A percentile compares a stretch with the other conserved stretches of the same genome.
Evolutionary conservation across 2,888 invertebrate genomes (phyloP).

Genomic region (Sesia bembeciformis): DNA sequence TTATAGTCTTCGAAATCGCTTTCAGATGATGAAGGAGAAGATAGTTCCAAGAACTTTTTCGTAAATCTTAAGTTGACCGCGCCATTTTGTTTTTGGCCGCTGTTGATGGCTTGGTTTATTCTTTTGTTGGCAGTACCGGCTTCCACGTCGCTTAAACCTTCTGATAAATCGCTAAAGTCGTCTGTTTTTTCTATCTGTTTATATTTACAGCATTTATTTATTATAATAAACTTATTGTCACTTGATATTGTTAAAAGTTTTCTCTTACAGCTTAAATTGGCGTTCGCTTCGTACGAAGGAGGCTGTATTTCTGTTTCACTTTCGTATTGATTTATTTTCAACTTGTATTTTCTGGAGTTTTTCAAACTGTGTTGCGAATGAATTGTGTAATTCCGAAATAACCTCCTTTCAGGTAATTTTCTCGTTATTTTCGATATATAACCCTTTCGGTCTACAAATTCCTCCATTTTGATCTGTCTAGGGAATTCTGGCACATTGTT

Average conservation of each 20-base stretch:
- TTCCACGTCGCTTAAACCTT: conserved; percentile 27
- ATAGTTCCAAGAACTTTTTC: conserved; percentile 42
- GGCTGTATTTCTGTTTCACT: conserved; percentile 28
- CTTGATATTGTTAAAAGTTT: conserved; percentile 27
- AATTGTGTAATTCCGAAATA: conserved; percentile 25
- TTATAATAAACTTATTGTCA: conserved; percentile 13
- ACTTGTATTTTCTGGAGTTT: conserved; percentile 21
- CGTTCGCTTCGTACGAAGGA: conserved; percentile 30
- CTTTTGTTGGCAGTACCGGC: conserved; percentile 18
- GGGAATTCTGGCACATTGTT: conserved; percentile 55
- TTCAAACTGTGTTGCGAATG: conserved; percentile 2
- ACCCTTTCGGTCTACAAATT: conserved; percentile 36
- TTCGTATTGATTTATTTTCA: conserved; percentile 25
- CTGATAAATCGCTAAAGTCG: conserved; percentile 24
- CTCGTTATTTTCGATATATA: conserved; percentile 38
- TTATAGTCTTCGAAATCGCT: conserved; percentile 41
- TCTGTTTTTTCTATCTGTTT: background rate
- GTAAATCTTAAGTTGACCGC: conserved; percentile 24
- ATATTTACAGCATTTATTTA: conserved; percentile 40
- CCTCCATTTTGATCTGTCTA: conserved; percentile 48
- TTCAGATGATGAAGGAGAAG: conserved; percentile 42
- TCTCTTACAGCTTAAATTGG: conserved; percentile 28
- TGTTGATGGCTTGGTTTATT: conserved; percentile 17
- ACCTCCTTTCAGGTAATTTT: conserved; percentile 13
- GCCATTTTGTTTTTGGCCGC: conserved; percentile 1